These are phyloP conservation scores for Pseudolycoriella hygida DNA, from an alignment of 2,888 invertebrate species.

Conservation along the genomic window DNA sequence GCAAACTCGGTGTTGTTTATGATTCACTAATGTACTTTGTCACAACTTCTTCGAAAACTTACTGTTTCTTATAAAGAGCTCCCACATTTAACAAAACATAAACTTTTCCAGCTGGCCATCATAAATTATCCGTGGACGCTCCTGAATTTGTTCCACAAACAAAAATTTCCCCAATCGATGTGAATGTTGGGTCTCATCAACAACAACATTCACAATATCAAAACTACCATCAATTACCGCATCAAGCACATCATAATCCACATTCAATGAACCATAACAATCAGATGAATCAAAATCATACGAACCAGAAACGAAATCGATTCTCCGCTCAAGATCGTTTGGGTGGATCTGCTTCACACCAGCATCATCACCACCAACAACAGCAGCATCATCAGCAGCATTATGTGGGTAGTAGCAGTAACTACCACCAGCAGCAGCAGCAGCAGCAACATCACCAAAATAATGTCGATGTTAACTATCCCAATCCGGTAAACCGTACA, in stretches of 20 bases:
- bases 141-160: slow-evolving; percentile 15
- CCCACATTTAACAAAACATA: too few relatives aligned
- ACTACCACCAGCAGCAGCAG: background rate
- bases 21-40: too few relatives aligned
- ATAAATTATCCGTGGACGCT: slow-evolving; percentile 13
- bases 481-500: background rate
- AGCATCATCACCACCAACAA: background rate
- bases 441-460: background rate
- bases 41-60: too few relatives aligned
- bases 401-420: too few relatives aligned
- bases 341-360: slow-evolving; percentile 7
- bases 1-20: too few relatives aligned
- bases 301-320: slow-evolving; percentile 7
- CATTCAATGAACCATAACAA: background rate
- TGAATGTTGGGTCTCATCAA: slow-evolving; percentile 2
- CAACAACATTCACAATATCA: slow-evolving; percentile 10
- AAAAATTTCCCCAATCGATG: background rate
- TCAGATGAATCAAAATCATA: background rate
- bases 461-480: background rate
- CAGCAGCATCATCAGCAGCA: slow-evolving; percentile 4
- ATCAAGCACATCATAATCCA: slow-evolving; percentile 10
- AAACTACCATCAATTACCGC: slow-evolving; percentile 10
- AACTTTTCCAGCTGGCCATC: too few relatives aligned
- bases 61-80: too few relatives aligned
- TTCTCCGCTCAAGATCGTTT: slow-evolving; percentile 17